Evolutionary conservation across 2,888 invertebrate genomes (phyloP).

Genomic region (Drosophila maculinotata): DNA sequence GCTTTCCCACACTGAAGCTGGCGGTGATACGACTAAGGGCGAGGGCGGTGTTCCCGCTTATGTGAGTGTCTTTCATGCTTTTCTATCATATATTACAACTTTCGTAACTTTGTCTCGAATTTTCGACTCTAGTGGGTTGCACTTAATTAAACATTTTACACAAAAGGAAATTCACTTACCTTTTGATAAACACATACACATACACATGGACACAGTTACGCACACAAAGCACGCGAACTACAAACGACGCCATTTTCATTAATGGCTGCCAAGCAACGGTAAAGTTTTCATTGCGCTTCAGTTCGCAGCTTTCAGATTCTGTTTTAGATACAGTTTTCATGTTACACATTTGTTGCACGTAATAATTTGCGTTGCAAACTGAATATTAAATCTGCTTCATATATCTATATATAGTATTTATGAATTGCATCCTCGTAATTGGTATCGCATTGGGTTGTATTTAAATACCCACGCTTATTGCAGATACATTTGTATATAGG

Average conservation of each 20-base stretch:
- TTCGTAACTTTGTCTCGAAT: constrained; percentile 3
- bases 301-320: neutral
- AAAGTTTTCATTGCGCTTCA: constrained; percentile 38
- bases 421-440: no score
- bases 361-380: constrained; percentile 8
- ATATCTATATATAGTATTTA: neutral
- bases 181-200: constrained; percentile 2
- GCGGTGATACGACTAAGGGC: constrained; percentile 94
- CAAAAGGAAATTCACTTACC: constrained; percentile 33
- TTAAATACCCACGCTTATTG: neutral
- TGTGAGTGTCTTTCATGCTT: constrained; percentile 86
- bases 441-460: neutral
- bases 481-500: neutral
- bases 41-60: constrained; percentile 95
- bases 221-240: neutral
- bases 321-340: constrained; percentile 6
- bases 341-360: no score
- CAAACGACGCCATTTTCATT: constrained; percentile 39
- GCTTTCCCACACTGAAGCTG: constrained; percentile 96
- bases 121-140: constrained; percentile 32
- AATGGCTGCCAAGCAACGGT: constrained; percentile 33
- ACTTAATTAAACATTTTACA: constrained; percentile 60
- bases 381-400: constrained; percentile 12
- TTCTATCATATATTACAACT: constrained; percentile 1
- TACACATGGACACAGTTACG: neutral